phyloP scores from a whole-genome alignment of 2,888 invertebrate species.

The Acanthococcus lagerstroemiae region DNA sequence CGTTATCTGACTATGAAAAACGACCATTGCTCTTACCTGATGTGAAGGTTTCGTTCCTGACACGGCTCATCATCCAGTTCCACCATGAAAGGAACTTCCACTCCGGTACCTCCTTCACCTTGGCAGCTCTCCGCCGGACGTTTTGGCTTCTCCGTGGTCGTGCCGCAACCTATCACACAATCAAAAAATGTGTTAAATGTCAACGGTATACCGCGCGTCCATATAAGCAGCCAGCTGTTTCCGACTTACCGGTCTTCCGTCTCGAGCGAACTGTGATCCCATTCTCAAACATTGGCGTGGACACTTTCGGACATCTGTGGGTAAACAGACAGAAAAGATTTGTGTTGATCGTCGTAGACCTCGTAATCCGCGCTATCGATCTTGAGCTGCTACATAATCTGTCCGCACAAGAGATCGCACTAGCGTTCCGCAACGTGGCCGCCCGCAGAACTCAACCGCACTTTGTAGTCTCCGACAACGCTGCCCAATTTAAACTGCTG shows the following conservation, averaged over 20 bases:
- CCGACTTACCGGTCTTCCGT: neutral
- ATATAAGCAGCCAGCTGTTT: neutral
- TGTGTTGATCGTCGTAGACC: neutral
- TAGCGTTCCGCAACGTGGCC: neutral
- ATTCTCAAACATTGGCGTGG: neutral
- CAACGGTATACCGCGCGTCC: neutral
- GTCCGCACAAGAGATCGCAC: neutral
- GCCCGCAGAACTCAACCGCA: neutral
- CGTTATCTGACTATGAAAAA: neutral
- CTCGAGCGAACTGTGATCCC: neutral
- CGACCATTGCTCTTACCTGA: neutral
- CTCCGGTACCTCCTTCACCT: neutral
- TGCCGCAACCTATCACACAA: no score
- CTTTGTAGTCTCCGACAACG: neutral
- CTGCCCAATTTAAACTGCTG: neutral
- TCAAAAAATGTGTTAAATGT: no score
- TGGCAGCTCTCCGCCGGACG: neutral
- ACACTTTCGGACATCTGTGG: neutral
- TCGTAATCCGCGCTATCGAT: neutral
- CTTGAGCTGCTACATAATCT: neutral
- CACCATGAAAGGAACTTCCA: neutral
- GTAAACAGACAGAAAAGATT: neutral
- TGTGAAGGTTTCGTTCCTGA: neutral
- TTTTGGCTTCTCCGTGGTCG: neutral
- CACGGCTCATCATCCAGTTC: neutral